phyloP scores from a whole-genome alignment of 2,797 vertebrate species.

The Sebastes vulpes region DNA sequence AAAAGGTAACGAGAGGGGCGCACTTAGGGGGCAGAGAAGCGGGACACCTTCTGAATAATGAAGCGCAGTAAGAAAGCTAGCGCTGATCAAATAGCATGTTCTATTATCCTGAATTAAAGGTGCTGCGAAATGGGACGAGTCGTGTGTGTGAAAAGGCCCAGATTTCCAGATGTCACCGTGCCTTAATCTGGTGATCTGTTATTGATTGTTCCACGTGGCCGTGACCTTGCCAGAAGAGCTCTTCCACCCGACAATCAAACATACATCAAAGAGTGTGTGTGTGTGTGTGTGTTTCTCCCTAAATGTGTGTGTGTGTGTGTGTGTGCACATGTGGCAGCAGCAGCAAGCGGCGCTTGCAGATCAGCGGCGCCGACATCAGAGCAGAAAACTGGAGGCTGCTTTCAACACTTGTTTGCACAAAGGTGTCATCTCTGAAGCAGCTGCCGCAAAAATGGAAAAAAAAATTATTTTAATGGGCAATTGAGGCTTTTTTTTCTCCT shows the following conservation, averaged over 20 bases:
- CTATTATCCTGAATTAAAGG: constrained; percentile 68
- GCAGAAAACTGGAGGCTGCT: constrained; percentile 64
- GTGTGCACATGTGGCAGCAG: constrained; percentile 20
- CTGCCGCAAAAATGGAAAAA: constrained; percentile 15
- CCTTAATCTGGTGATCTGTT: constrained; percentile 84
- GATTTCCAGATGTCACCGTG: constrained; percentile 75
- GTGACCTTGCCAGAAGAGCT: constrained; percentile 84
- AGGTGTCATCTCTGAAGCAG: constrained; percentile 76
- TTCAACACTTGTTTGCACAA: constrained; percentile 77
- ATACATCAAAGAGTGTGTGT: constrained; percentile 73
- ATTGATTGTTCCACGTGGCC: constrained; percentile 81
- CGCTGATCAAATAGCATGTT: constrained; percentile 80
- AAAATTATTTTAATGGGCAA: constrained; percentile 63
- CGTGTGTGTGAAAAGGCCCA: constrained; percentile 50
- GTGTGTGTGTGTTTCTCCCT: constrained; percentile 11
- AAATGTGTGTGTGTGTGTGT: constrained; percentile 22
- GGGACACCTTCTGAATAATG: constrained; percentile 75
- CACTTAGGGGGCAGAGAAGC: constrained; percentile 64
- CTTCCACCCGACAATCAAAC: constrained; percentile 83
- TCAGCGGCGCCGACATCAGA: constrained; percentile 67
- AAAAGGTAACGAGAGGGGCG: constrained; percentile 34
- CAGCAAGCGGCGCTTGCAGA: constrained; percentile 42
- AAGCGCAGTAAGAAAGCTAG: constrained; percentile 40
- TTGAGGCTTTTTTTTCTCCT: constrained; percentile 35
- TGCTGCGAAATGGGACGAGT: constrained; percentile 54